Percentiles rank a stretch among this genome's conserved stretches.
These are phyloP conservation scores for Mystacornis crossleyi DNA, from an alignment of 2,113 vertebrate species.

Conservation along the genomic window DNA sequence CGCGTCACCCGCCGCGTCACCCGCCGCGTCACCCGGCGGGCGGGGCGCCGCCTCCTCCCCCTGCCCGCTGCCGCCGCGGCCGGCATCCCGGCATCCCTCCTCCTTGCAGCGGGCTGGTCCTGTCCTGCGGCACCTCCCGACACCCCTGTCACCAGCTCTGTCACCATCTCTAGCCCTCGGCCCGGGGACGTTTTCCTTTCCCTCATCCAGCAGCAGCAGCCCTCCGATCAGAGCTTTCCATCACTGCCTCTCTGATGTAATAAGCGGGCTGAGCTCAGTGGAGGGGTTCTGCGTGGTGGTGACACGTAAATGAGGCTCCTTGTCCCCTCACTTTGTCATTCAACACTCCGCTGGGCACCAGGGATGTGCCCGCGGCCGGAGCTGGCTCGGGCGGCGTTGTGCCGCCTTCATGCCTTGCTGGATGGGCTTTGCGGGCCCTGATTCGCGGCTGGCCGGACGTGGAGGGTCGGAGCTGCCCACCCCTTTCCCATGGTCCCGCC, in stretches of 20 bases:
- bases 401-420: too few relatives aligned
- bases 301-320: neutral
- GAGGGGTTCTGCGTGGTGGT: neutral
- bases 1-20: neutral
- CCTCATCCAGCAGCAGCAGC: neutral
- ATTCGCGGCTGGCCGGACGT: fast-evolving
- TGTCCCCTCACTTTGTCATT: neutral
- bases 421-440: neutral
- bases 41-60: neutral
- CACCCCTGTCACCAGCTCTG: neutral
- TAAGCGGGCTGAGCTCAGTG: neutral
- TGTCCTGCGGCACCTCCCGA: neutral
- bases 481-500: neutral
- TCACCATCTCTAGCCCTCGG: neutral
- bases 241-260: neutral
- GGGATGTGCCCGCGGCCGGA: neutral
- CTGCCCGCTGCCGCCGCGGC: too few relatives aligned
- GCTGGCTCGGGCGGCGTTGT: fast-evolving
- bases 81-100: fast-evolving
- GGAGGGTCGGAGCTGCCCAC: neutral
- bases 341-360: fast-evolving
- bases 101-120: neutral
- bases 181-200: neutral
- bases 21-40: fast-evolving
- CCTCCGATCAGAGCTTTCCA: neutral